These are phyloP conservation scores for Artibeus jamaicensis DNA, from an alignment of 2,797 vertebrate species.

Conservation along the genomic window DNA sequence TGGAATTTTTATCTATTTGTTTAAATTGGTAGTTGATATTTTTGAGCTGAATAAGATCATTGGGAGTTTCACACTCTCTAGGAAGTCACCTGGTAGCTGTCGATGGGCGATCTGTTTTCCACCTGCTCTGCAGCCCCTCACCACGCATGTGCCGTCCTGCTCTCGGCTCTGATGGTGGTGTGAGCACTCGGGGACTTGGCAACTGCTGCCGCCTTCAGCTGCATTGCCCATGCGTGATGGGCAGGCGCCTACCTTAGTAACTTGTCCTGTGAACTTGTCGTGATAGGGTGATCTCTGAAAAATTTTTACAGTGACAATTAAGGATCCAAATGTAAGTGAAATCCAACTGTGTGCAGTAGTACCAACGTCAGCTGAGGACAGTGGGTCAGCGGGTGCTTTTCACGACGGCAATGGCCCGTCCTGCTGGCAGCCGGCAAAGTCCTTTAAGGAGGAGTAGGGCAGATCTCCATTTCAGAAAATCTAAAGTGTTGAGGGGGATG, in stretches of 20 bases:
- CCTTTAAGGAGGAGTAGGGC: not conserved
- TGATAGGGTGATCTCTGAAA: not conserved
- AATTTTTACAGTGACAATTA: not conserved
- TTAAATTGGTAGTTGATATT: not conserved
- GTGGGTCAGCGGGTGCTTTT: not conserved
- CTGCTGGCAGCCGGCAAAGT: not conserved
- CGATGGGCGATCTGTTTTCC: not conserved
- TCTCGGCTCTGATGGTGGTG: not conserved
- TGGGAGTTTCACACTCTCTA: not conserved
- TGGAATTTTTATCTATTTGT: not conserved
- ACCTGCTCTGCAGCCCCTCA: accelerated
- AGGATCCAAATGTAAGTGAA: not conserved
- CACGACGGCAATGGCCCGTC: not conserved
- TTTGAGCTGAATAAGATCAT: not conserved
- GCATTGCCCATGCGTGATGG: accelerated
- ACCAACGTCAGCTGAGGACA: not conserved
- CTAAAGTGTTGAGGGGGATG: not conserved
- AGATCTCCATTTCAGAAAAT: not conserved
- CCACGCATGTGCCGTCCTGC: accelerated
- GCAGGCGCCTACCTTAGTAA: not conserved
- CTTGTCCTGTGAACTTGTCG: not conserved
- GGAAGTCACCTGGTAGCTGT: not conserved
- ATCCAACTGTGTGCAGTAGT: not conserved
- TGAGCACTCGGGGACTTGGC: not conserved
- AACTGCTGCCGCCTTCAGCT: accelerated